Base-by-base conservation (phyloP, 2,888 invertebrate genomes). In the Caradrina clavipalpis region DNA sequence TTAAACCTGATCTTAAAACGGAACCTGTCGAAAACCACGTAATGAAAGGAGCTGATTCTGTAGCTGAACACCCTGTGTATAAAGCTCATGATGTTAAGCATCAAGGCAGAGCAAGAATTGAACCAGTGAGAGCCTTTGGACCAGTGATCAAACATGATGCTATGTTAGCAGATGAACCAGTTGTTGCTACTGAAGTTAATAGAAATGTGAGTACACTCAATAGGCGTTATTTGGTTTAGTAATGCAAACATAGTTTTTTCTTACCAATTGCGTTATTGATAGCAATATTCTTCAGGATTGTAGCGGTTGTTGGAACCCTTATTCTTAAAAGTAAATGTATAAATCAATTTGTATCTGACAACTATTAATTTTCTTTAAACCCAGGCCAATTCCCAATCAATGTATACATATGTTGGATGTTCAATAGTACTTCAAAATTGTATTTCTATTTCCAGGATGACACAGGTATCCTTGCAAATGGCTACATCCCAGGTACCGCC, bases 81-180 rank as follows among this genome's bases (percentile, higher is more conserved):
- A 90, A 87, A 80, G 87, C 84, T 42, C 92, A 92, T 22, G 91
- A 91, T 45, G 81, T 82, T 10, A 89, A 70, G 21, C 85, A 87
- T 64, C 90, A 90, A 80, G 92, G 90, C 17, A 86, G 95, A 66
- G 92, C 90, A 0, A 89, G 90, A 69, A 90, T 94, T 47, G 90
- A 92, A 76, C 92, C 92, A 58, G 93, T 94, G 0, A 90, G 88
- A 61, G 78, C 94, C 1, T 81, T 74, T 19, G 91, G 90, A 10
- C 89, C 92, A 3, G 87, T 92, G 21, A 88, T 92, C 3, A 93
- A 92, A 66, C 91, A 94, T 81, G 94, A 94, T 45, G 81, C 87
- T n/a, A 95, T 95, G 95, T 67, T 95, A 22, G 90, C 93, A 26
- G 95, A 96, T 71, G 93, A 94, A 69, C 91, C 94, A 4, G 74